phyloP scores from a whole-genome alignment of 2,797 vertebrate species.

The Pseudomugil gertrudae region DNA sequence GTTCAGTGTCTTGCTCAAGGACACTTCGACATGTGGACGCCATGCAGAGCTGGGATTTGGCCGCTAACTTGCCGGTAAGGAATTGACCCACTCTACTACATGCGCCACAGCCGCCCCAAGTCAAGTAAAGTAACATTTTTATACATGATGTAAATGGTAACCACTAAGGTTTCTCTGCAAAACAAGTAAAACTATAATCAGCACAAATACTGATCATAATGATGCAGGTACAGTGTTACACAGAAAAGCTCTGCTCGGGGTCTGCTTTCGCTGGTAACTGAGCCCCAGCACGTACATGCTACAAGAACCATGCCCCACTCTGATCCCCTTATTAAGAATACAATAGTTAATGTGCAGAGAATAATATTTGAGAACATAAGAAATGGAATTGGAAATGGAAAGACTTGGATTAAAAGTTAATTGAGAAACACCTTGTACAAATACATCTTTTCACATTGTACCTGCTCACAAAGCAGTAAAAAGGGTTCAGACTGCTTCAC shows the following conservation, averaged over 20 bases:
- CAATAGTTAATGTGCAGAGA: constrained; percentile 57
- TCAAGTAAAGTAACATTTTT: background rate
- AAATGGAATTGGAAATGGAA: constrained; percentile 73
- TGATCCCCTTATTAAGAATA: constrained; percentile 64
- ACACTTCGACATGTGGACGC: too few species aligned
- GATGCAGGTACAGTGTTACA: constrained; percentile 5
- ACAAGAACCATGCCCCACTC: constrained; percentile 39
- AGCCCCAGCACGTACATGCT: constrained; percentile 25
- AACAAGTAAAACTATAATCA: background rate
- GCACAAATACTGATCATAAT: constrained; percentile 5
- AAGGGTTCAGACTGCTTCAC: constrained; percentile 30
- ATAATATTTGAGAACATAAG: constrained; percentile 71
- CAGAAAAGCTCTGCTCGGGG: background rate
- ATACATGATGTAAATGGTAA: background rate
- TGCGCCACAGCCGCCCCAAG: too few species aligned
- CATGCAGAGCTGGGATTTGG: too few species aligned
- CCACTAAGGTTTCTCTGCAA: background rate
- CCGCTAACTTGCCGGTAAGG: too few species aligned
- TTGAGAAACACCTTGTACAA: constrained; percentile 72
- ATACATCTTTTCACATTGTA: constrained; percentile 66
- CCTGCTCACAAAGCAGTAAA: constrained; percentile 28
- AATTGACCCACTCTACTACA: too few species aligned
- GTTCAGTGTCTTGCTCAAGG: too few species aligned
- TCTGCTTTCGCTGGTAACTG: constrained; percentile 46
- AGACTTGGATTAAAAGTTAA: constrained; percentile 74